A percentile compares a stretch with the other conserved stretches of the same genome.
These are phyloP conservation scores for Mythimna impura DNA, from an alignment of 2,888 invertebrate genomes.

Conservation along the genomic window DNA sequence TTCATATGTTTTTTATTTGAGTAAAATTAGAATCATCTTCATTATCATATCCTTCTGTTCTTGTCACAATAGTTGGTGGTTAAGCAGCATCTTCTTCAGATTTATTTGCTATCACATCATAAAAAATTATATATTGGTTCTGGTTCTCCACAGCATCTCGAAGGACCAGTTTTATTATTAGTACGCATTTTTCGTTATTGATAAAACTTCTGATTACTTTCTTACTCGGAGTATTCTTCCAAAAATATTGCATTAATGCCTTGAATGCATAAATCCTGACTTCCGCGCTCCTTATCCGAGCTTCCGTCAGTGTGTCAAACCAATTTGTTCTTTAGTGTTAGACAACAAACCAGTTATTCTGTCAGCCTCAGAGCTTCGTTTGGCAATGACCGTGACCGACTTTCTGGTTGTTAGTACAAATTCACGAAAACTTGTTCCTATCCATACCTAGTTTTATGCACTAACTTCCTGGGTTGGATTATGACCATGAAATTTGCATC, in stretches of 20 bases:
- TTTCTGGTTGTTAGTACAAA: constrained; percentile 20
- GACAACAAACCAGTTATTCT: constrained; percentile 42
- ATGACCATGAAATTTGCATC: constrained; percentile 17
- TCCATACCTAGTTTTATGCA: constrained; percentile 12
- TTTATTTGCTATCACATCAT: no score
- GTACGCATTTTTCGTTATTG: no score
- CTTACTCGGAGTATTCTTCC: no score
- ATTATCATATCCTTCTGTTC: no score
- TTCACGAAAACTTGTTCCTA: constrained; percentile 10
- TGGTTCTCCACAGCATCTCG: no score
- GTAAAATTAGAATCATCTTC: neutral
- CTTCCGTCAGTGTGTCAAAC: constrained; percentile 25
- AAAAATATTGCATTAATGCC: constrained; percentile 20
- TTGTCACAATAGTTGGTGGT: no score
- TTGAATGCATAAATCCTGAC: constrained; percentile 20
- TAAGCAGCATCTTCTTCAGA: no score
- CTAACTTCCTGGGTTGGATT: constrained; percentile 25
- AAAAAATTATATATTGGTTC: no score
- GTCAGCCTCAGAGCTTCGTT: constrained; percentile 34
- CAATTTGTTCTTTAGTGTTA: constrained; percentile 9
- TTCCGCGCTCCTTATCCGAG: constrained; percentile 33
- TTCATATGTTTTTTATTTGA: neutral
- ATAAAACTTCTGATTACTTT: no score
- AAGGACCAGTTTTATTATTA: no score
- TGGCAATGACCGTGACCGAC: constrained; percentile 50